Percentiles rank a stretch among this genome's conserved stretches.
phyloP scores from a whole-genome alignment of 2,888 invertebrate species.

The Drosophila sordidula region DNA sequence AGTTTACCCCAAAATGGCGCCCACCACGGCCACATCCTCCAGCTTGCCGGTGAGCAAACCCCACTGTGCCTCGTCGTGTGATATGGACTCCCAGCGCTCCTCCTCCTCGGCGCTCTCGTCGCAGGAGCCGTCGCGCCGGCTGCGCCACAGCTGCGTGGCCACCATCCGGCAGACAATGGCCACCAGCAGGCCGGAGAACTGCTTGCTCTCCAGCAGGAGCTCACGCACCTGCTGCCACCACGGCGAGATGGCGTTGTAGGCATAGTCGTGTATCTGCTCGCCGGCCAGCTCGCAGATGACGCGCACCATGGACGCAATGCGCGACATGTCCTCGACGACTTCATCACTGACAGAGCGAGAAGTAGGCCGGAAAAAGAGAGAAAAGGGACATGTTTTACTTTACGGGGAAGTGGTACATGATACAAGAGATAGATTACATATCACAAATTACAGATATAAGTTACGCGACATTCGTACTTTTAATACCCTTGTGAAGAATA shows the following conservation, averaged over 20 bases:
- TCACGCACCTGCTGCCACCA: slow-evolving; percentile 94
- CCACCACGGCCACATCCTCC: slow-evolving; percentile 93
- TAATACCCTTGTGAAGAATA: too few relatives aligned
- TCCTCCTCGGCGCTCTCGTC: slow-evolving; percentile 85
- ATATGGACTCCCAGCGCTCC: slow-evolving; percentile 92
- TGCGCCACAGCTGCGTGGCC: slow-evolving; percentile 84
- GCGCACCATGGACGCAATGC: slow-evolving; percentile 88
- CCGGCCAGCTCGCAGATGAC: slow-evolving; percentile 88
- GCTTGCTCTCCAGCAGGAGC: slow-evolving; percentile 89
- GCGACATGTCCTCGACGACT: slow-evolving; percentile 87
- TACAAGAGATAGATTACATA: too few relatives aligned
- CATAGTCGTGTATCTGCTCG: slow-evolving; percentile 86
- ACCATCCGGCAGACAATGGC: slow-evolving; percentile 93
- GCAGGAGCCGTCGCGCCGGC: slow-evolving; percentile 78
- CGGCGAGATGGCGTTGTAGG: slow-evolving; percentile 89
- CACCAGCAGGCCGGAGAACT: slow-evolving; percentile 92
- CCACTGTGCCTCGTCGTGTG: slow-evolving; percentile 95
- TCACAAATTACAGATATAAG: too few relatives aligned
- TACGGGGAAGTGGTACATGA: too few relatives aligned
- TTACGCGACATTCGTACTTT: too few relatives aligned
- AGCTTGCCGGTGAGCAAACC: slow-evolving; percentile 93
- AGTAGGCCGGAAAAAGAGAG: too few relatives aligned
- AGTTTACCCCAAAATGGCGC: slow-evolving; percentile 87
- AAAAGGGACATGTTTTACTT: too few relatives aligned
- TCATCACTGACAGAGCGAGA: slow-evolving; percentile 75